Conservation (phyloP, 2,888 invertebrate genomes). For the Yponomeuta plumbellus region DNA sequence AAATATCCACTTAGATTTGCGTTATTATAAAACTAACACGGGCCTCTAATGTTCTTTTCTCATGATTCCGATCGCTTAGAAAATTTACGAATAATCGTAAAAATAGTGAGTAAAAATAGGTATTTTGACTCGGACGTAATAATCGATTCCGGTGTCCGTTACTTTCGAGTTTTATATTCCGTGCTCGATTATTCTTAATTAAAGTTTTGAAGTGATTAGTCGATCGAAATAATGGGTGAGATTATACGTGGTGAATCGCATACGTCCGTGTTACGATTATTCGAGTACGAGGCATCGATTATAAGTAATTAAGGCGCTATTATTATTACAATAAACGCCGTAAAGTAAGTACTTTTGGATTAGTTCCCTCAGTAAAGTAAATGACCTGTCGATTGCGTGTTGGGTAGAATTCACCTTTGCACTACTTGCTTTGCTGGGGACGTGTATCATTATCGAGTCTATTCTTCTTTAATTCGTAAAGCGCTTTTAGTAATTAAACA, state of each 20-base stretch:
- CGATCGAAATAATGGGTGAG: conserved; percentile 56
- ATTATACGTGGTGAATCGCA: conserved; percentile 60
- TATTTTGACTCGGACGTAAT: conserved; percentile 33
- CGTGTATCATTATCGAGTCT: conserved; percentile 35
- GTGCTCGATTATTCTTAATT: conserved; percentile 59
- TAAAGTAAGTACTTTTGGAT: conserved; percentile 51
- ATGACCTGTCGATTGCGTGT: conserved; percentile 28
- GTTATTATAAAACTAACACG: not conserved
- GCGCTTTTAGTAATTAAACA: conserved; percentile 55
- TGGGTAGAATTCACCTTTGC: conserved; percentile 52
- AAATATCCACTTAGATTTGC: not conserved
- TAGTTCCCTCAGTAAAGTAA: conserved; percentile 51
- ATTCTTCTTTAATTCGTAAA: conserved; percentile 45
- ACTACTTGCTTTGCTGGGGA: not conserved
- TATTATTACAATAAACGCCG: conserved; percentile 44
- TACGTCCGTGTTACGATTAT: conserved; percentile 58
- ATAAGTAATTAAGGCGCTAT: conserved; percentile 46
- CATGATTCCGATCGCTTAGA: conserved; percentile 13
- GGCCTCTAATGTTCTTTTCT: conserved; percentile 18
- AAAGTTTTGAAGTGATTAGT: conserved; percentile 55
- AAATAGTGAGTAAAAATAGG: conserved; percentile 2
- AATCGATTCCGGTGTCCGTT: conserved; percentile 37
- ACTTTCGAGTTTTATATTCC: conserved; percentile 48
- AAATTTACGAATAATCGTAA: not conserved
- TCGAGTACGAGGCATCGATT: conserved; percentile 52